Evolutionary conservation across 1,140 invertebrate genomes (phyloP).

Genomic region (Probaryconus sp.): DNA sequence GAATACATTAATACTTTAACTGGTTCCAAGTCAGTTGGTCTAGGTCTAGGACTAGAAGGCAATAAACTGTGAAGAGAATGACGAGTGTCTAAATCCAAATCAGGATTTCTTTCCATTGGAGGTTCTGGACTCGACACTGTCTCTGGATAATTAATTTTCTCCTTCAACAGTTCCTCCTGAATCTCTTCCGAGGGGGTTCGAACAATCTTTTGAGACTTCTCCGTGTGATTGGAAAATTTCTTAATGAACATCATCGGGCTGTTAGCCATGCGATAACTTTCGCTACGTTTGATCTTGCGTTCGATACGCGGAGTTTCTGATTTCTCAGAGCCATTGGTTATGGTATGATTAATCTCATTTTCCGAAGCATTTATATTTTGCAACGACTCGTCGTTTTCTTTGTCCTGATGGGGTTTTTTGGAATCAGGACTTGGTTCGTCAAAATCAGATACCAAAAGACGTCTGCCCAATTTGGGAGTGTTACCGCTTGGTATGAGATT

Average conservation of each 20-base stretch:
- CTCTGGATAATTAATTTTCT: constrained; percentile 84
- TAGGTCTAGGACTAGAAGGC: constrained; percentile 73
- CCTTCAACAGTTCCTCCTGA: constrained; percentile 81
- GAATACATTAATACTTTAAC: constrained; percentile 79
- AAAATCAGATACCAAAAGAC: constrained; percentile 68
- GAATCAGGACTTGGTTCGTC: constrained; percentile 59
- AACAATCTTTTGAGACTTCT: constrained; percentile 70
- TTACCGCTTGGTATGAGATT: constrained; percentile 62
- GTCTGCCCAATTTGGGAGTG: constrained; percentile 71
- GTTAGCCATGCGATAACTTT: constrained; percentile 92
- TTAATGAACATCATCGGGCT: constrained; percentile 81
- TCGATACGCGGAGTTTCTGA: constrained; percentile 34
- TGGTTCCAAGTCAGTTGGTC: constrained; percentile 71
- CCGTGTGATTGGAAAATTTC: constrained; percentile 67
- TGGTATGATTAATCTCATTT: not conserved
- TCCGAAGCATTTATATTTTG: constrained; percentile 22
- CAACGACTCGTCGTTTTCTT: constrained; percentile 42
- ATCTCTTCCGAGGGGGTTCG: constrained; percentile 77
- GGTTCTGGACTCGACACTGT: constrained; percentile 79
- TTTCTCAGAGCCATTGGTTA: constrained; percentile 12
- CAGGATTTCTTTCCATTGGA: constrained; percentile 64
- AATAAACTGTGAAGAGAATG: constrained; percentile 55
- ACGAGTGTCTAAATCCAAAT: constrained; percentile 66
- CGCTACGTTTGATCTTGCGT: constrained; percentile 86
- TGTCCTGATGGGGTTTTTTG: constrained; percentile 35